A percentile compares a stretch with the other conserved stretches of the same genome.
phyloP scores from a whole-genome alignment of 2,888 invertebrate species.

The Leptopilina myrica region DNA sequence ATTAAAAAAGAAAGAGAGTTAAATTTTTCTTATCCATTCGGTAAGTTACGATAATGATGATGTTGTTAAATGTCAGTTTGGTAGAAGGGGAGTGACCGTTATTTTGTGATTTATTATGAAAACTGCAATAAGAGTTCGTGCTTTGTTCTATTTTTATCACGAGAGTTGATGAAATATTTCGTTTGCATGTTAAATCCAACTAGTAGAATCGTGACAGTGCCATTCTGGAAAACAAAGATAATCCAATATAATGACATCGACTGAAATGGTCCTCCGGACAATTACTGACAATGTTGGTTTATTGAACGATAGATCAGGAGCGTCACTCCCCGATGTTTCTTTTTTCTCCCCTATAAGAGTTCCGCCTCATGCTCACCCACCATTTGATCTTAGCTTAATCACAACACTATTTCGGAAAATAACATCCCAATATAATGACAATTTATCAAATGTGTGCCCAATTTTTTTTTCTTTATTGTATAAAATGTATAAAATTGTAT shows the following conservation, averaged over 20 bases:
- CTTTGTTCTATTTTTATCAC: neutral
- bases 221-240: neutral
- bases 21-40: no score
- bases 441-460: no score
- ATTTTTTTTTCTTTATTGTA: no score
- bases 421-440: conserved; percentile 1
- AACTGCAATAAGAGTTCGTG: neutral
- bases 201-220: neutral
- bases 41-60: no score
- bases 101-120: no score
- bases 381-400: conserved; percentile 63
- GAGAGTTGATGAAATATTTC: neutral
- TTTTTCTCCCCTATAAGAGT: conserved; percentile 51
- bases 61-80: no score
- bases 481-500: no score
- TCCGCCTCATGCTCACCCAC: conserved; percentile 53
- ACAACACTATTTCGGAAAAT: conserved; percentile 44
- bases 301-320: conserved; percentile 72
- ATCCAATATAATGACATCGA: conserved; percentile 66
- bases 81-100: no score
- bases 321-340: conserved; percentile 62
- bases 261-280: conserved; percentile 69
- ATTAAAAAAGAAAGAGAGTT: no score
- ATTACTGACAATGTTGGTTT: conserved; percentile 73
- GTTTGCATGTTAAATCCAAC: neutral